A percentile compares a stretch with the other conserved stretches of the same genome.
Conservation (phyloP, 2,113 vertebrate genomes). For the Coptodon bakossiorum region DNA sequence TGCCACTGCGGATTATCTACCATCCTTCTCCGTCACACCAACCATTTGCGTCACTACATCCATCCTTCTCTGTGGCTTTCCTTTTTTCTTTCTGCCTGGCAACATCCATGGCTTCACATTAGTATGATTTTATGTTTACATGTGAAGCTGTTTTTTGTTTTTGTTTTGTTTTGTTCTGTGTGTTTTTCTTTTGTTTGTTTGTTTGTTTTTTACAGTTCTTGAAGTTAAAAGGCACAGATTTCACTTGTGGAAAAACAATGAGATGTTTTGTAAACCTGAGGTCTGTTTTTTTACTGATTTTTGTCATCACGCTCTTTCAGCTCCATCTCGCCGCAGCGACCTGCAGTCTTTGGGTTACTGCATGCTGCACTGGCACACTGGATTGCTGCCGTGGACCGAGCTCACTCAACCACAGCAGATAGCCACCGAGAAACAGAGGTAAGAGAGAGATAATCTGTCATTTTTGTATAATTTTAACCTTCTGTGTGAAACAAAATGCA, state of each 20-base stretch:
- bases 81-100: not conserved
- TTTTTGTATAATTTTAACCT: not conserved
- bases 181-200: too few species aligned
- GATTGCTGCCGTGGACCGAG: conserved; percentile 81
- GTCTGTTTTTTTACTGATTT: not conserved
- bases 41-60: not conserved
- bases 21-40: not conserved
- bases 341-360: conserved; percentile 91
- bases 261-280: not conserved
- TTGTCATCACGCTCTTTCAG: conserved; percentile 51
- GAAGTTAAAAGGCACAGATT: not conserved
- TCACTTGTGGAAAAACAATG: not conserved
- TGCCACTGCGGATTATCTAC: not conserved
- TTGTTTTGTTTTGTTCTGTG: too few species aligned
- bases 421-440: conserved; percentile 80
- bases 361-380: conserved; percentile 83
- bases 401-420: conserved; percentile 63
- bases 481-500: not conserved
- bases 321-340: conserved; percentile 87
- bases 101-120: not conserved
- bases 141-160: not conserved
- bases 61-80: not conserved
- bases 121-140: not conserved
- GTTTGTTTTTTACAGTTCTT: not conserved
- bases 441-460: not conserved